These are phyloP conservation scores for Loripinus fragilis DNA, from an alignment of 2,888 invertebrate genomes.

Conservation along the genomic window DNA sequence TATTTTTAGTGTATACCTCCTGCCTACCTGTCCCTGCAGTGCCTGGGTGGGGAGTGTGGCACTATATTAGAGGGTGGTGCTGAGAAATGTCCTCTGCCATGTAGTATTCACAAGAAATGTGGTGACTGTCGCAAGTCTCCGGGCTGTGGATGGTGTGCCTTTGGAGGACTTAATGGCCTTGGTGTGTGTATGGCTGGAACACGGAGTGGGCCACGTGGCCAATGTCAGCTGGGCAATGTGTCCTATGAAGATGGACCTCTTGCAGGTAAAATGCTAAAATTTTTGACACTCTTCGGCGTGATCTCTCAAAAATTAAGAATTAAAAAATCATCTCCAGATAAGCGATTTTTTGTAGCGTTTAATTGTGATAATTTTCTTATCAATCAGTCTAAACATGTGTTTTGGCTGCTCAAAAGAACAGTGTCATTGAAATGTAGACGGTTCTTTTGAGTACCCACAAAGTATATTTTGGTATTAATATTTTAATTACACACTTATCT, in stretches of 20 bases:
- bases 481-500: too few species aligned
- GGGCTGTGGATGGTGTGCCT: constrained; percentile 97
- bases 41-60: constrained; percentile 96
- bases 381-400: too few species aligned
- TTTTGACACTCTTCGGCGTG: too few species aligned
- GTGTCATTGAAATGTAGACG: too few species aligned
- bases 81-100: constrained; percentile 93
- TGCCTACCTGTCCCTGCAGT: constrained; percentile 92
- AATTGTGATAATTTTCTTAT: too few species aligned
- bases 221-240: constrained; percentile 66
- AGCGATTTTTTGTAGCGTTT: too few species aligned
- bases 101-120: constrained; percentile 92
- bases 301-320: too few species aligned
- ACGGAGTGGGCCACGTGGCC: constrained; percentile 85
- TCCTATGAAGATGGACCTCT: constrained; percentile 1
- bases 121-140: constrained; percentile 93
- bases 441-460: too few species aligned
- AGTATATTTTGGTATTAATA: too few species aligned
- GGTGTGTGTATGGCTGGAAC: constrained; percentile 96
- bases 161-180: constrained; percentile 84
- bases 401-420: too few species aligned
- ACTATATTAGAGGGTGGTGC: constrained; percentile 84
- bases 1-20: constrained; percentile 90
- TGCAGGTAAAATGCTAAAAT: constrained; percentile 7
- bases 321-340: too few species aligned